A percentile compares a stretch with the other conserved stretches of the same genome.
phyloP scores from a whole-genome alignment of 2,797 vertebrate species.

The Octomys mimax region DNA sequence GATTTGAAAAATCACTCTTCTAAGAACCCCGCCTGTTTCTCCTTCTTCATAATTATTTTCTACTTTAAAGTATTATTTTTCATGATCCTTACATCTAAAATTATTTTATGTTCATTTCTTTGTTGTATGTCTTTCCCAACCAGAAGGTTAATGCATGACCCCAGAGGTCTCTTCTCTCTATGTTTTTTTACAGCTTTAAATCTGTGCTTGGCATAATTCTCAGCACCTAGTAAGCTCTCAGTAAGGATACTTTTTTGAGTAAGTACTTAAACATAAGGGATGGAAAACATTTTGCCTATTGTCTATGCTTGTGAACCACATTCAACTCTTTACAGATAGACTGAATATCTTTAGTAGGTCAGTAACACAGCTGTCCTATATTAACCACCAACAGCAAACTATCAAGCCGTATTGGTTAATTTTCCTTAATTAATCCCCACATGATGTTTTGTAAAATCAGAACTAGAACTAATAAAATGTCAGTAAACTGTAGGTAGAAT shows the following conservation, averaged over 20 bases:
- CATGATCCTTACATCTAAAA: background rate
- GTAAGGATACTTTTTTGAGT: background rate
- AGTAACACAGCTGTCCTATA: background rate
- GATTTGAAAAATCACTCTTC: background rate
- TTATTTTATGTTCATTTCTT: background rate
- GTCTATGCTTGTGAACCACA: background rate
- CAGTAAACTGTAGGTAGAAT: background rate
- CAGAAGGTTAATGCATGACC: background rate
- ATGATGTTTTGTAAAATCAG: constrained; percentile 4
- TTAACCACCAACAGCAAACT: background rate
- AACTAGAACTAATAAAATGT: background rate
- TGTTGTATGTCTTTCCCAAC: background rate
- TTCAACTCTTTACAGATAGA: background rate
- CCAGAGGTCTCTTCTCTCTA: background rate
- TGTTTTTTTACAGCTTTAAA: background rate
- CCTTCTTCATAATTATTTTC: background rate
- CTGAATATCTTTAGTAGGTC: background rate
- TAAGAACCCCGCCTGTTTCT: background rate
- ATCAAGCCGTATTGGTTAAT: background rate
- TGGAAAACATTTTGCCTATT: background rate
- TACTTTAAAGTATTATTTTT: background rate
- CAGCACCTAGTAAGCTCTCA: background rate
- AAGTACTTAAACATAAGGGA: background rate
- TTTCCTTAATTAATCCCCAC: background rate
- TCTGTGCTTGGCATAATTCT: background rate